These are phyloP conservation scores for Heliconius himera DNA, from an alignment of 1,140 invertebrate species.

Conservation along the genomic window DNA sequence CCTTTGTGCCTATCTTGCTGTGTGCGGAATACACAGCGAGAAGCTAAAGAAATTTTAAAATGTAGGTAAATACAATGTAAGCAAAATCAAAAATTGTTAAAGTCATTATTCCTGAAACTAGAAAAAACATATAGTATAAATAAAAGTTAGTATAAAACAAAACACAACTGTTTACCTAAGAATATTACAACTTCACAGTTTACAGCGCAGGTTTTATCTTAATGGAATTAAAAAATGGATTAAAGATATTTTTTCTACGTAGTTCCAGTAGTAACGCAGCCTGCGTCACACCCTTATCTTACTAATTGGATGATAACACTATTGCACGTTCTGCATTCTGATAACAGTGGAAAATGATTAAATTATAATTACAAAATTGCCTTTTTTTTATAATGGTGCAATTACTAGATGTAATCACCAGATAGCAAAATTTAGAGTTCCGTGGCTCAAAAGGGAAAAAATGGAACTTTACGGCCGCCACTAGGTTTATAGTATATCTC, in stretches of 20 bases:
- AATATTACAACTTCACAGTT: conserved; percentile 4
- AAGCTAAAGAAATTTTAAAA: too few species aligned
- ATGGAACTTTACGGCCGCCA: too few species aligned
- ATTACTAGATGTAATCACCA: too few species aligned
- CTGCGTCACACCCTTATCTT: conserved; percentile 21
- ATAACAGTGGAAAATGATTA: background rate
- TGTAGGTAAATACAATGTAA: too few species aligned
- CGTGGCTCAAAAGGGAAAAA: background rate
- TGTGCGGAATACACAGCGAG: too few species aligned
- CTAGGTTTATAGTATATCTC: too few species aligned
- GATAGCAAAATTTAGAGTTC: background rate
- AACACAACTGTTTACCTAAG: background rate
- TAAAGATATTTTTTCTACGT: background rate
- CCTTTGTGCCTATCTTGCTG: too few species aligned
- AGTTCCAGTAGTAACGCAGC: conserved; percentile 3
- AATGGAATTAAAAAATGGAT: background rate
- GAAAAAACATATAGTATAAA: too few species aligned
- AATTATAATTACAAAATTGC: background rate
- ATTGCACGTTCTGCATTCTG: background rate
- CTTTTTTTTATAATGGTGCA: background rate
- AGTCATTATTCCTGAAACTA: too few species aligned
- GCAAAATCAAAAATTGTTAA: too few species aligned
- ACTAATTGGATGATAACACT: conserved; percentile 19
- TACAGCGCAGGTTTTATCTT: background rate
- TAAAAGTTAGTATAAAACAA: background rate